Base-by-base conservation (phyloP, 2,888 invertebrate genomes). In the Ernsta delagoae region DNA sequence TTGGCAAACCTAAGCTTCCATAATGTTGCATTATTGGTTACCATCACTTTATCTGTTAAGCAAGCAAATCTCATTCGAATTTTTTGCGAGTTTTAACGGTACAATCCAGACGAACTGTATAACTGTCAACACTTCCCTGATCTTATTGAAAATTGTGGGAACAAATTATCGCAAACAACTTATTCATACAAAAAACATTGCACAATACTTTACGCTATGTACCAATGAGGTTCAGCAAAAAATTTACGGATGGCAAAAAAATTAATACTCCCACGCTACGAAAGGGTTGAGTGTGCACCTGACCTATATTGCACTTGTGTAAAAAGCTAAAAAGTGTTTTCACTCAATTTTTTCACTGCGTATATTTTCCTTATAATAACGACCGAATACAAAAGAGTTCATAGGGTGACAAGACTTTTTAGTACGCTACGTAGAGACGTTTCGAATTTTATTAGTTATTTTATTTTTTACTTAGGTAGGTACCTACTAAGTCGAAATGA, bases 91-190 rank as follows among this genome's bases (percentile, higher is more conserved):
- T 56, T 70, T 79, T 87, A 87, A 89, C 89, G 85, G 89, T 85
- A 77, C 82, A 80, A 81, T 85, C 83, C 82, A 82, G n/a, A 11
- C 82, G 78, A 86, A 86, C 83, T 81, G 73, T 80, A 81, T 83
- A 84, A 85, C 90, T 90, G 92, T 93, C 92, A 88, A 87, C 92
- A 82, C 92, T 90, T 92, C 89, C 89, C 83, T 72, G 79, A 82
- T 86, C 83, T 73, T 78, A 78, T 78, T 79, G 75, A 79, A 82
- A 84, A 83, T 83, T 92, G 92, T 93, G 92, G 90, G 93, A 92
- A 93, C 92, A 93, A 92, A 93, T 93, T 92, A 92, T 92, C 84
- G 90, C 92, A 92, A 91, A 92, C 92, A 93, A 53, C 87, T 75
- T 79, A 79, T 75, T 76, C 73, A 88, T 87, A 89, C 90, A 91